A percentile compares a stretch with the other conserved stretches of the same genome.
Evolutionary conservation across 2,797 vertebrate genomes (phyloP).

Genomic region (Anabas testudineus): DNA sequence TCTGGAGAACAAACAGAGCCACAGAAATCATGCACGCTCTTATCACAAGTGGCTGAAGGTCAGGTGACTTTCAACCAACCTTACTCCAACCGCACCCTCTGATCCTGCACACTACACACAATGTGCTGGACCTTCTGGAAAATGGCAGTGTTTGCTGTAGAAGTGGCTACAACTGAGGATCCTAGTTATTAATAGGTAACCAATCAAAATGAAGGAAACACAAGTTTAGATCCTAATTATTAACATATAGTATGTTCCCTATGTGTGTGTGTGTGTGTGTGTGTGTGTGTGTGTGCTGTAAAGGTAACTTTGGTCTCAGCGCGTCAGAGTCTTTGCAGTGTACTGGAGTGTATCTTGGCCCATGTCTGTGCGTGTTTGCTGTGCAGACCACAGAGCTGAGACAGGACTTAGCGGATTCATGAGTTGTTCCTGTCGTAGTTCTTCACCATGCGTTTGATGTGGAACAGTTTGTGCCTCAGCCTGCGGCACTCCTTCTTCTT

Average conservation of each 20-base stretch:
- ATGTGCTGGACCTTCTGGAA: not conserved
- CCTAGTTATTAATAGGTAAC: not conserved
- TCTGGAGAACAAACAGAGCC: conserved; percentile 46
- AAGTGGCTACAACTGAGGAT: conserved; percentile 2
- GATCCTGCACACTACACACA: conserved; percentile 5
- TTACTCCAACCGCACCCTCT: conserved; percentile 1
- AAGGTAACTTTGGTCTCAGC: conserved; percentile 74
- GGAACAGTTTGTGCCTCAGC: conserved; percentile 90
- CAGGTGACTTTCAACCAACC: conserved; percentile 49
- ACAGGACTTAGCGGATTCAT: conserved; percentile 43
- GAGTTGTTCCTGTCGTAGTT: conserved; percentile 86
- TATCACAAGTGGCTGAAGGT: conserved; percentile 43
- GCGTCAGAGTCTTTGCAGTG: conserved; percentile 50
- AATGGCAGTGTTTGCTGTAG: conserved; percentile 39
- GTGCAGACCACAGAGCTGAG: conserved; percentile 14
- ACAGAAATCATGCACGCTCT: conserved; percentile 23
- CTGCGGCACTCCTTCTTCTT: conserved; percentile 87
- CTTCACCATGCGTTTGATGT: conserved; percentile 91
- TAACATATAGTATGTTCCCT: conserved; percentile 27
- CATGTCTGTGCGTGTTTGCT: conserved; percentile 39
- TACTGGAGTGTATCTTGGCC: conserved; percentile 66
- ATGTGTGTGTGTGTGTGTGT: conserved; percentile 27
- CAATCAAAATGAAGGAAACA: conserved; percentile 25
- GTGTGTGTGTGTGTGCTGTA: conserved; percentile 10
- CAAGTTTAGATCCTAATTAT: conserved; percentile 25